Base-by-base conservation (phyloP, 2,888 invertebrate species). In the Latrodectus hesperus region DNA sequence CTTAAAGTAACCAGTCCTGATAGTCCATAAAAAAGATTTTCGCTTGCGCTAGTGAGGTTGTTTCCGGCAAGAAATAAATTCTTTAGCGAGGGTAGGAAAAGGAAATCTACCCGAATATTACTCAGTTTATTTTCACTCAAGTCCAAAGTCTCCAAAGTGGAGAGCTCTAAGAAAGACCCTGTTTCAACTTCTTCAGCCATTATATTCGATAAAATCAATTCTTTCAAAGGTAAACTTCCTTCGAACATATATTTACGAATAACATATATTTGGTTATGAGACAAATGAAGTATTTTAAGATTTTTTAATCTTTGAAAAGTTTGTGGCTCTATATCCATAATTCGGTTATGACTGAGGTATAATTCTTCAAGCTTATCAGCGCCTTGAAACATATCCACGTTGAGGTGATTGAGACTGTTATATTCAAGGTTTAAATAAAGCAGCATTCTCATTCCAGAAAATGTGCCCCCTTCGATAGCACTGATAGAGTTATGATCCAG, bases 401-500 rank as follows among this genome's bases (percentile, higher is more conserved):
- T 90, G 11, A 91, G 75, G 73, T 90, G 90, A 71, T 89, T 90
- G 60, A 91, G 80, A 70, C 90, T 90, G 88, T 92, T 92, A 76
- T 90, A 77, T 22, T 90, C 91, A 53, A 91, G 73, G 84, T 91
- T 91, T 64, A 91, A 88, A 89, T 90, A 91, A 22, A 82, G 94
- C 94, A 91, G 76, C 38, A 89, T 71, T 90, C 94, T 95, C 93
- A 97, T 94, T 75, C 95, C 94, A 90, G 94, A 94, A 92, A 97
- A 97, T 14, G 97, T 95, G 89, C 95, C 95, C 91, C 96, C 95
- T 92, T 97, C 96, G 91, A 97, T 96, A 90, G 94, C 94, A 78
- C 95, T 94, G 91, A 97, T 96, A 90, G 90, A 90, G 93, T 97
- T 97, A 92, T 96, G 96, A 90, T 95, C 96, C 90, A 97, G 93